A percentile compares a stretch with the other conserved stretches of the same genome.
Evolutionary conservation across 2,888 invertebrate species (phyloP).

Genomic region (Ceraclea dissimilis): DNA sequence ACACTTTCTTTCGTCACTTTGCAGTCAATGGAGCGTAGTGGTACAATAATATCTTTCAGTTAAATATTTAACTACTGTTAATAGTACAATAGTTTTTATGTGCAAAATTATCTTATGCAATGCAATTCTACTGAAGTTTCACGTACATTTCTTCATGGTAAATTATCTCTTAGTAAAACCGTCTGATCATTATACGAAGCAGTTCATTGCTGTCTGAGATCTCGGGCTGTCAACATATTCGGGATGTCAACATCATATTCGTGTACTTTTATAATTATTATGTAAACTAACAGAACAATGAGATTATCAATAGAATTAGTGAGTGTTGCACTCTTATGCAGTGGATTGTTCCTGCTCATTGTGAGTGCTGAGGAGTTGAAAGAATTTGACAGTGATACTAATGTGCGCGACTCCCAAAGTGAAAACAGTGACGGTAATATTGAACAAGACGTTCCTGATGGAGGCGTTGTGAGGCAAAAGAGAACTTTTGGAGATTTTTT

Average conservation of each 20-base stretch:
- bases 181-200: slow-evolving; percentile 17
- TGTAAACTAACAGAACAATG: background rate
- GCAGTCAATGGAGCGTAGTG: slow-evolving; percentile 21
- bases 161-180: slow-evolving; percentile 25
- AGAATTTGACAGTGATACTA: background rate
- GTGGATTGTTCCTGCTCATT: background rate
- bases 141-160: slow-evolving; percentile 24
- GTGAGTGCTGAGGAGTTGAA: slow-evolving; percentile 5
- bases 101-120: slow-evolving; percentile 22
- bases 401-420: background rate
- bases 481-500: slow-evolving; percentile 46
- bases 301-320: background rate
- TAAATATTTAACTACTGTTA: slow-evolving; percentile 13
- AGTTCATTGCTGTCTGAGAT: slow-evolving; percentile 18
- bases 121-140: slow-evolving; percentile 15
- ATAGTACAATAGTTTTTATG: background rate
- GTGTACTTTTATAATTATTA: background rate
- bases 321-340: background rate
- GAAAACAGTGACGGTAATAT: background rate
- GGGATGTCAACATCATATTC: slow-evolving; percentile 5
- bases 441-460: slow-evolving; percentile 4
- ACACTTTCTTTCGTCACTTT: slow-evolving; percentile 18
- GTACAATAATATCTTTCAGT: slow-evolving; percentile 18
- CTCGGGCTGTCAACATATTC: slow-evolving; percentile 18
- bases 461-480: slow-evolving; percentile 38